These are phyloP conservation scores for Stichodactyla helianthus DNA, from an alignment of 64 coral and sea anemone genomes.

Conservation along the genomic window DNA sequence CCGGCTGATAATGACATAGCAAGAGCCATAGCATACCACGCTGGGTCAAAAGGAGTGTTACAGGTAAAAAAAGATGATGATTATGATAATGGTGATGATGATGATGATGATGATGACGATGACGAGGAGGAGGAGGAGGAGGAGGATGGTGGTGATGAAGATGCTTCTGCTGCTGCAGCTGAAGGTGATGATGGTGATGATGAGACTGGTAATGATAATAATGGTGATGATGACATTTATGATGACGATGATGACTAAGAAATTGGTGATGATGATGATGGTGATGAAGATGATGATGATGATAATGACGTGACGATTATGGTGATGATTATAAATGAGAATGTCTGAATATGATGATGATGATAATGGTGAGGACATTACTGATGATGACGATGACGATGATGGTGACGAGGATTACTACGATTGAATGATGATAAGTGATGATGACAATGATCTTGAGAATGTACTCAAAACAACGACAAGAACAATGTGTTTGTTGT, in stretches of 20 bases:
- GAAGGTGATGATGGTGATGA: no score
- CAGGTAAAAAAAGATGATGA: slow-evolving; percentile 1
- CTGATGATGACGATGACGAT: background rate
- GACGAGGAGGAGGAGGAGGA: background rate
- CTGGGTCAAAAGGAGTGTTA: slow-evolving; percentile 18
- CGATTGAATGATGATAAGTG: no score
- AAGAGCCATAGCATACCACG: slow-evolving; percentile 59
- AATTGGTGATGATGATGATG: background rate
- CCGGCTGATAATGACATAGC: slow-evolving; percentile 49
- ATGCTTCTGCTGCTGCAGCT: background rate
- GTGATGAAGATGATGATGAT: background rate
- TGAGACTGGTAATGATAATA: no score
- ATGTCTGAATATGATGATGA: no score
- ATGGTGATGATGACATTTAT: background rate
- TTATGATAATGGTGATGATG: background rate
- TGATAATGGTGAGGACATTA: background rate
- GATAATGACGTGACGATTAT: background rate
- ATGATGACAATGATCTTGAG: no score
- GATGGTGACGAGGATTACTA: no score
- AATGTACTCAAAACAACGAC: no score
- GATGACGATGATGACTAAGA: background rate
- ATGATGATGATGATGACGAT: background rate
- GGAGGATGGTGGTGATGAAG: background rate
- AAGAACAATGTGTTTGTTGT: no score
- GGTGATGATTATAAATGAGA: no score